Base-by-base conservation (phyloP, 2,888 invertebrate genomes). In the Cataglyphis albicans region DNA sequence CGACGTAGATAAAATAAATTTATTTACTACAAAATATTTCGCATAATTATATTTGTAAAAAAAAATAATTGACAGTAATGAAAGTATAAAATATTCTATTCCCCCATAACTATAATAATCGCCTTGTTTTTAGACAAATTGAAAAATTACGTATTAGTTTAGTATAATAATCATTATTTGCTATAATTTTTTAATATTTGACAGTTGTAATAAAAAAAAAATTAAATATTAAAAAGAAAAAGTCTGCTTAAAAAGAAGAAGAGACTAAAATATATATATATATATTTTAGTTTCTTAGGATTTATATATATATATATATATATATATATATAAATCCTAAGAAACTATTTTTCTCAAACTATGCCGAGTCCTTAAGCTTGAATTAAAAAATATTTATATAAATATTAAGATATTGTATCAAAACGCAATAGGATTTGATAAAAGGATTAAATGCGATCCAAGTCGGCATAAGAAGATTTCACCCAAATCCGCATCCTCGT, bases 381-480 rank as follows among this genome's bases (percentile, higher is more conserved):
- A 70, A 68, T 78, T 32, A 72, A 80, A 80, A 70, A 68, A 61
- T 52, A 57, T 6, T 18, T 10, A 44, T 80, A 21, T 21, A 21
- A 21, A 21, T 21, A 70, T 44, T 32, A 44, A 68, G 57, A 78
- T 68, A 59, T 59, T 18, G 18, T 35, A 12, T 75, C 15, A 55
- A 57, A 78, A 21, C 32, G n/a, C 57, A 21, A 44, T 25, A 29
- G 65, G 67, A 61, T 80, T 74, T 78, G 80, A 91, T 87, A 89
- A 90, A 59, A 90, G 89, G 84, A 80, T 86, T 81, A 75, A 86
- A 85, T 86, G 74, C 59, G 29, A 7, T n/a, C 78, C 73, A 73
- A 83, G 81, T 81, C 72, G 74, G 80, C 57, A 70, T 82, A 57
- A 68, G 59, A 55, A 65, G 38, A 61, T 64, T 64, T 80, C 83